These are phyloP conservation scores for Ecliptopera silaceata DNA, from an alignment of 2,888 invertebrate species.

Conservation along the genomic window DNA sequence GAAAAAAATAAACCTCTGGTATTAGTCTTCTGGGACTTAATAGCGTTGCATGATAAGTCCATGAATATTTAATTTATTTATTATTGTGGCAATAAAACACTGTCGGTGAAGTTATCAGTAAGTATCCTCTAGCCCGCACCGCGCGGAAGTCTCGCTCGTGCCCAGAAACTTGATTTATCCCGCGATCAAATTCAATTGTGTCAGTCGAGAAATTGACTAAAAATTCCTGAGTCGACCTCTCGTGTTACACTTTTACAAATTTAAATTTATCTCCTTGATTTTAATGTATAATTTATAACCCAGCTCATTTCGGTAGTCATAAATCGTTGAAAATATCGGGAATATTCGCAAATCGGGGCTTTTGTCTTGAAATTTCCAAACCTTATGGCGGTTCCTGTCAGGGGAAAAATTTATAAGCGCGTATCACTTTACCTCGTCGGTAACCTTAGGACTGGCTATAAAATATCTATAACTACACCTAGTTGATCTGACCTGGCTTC, in stretches of 20 bases:
- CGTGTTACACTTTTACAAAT: conserved; percentile 49
- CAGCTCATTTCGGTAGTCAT: conserved; percentile 20
- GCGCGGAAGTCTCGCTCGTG: conserved; percentile 65
- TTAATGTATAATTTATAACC: conserved; percentile 33
- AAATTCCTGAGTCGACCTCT: conserved; percentile 65
- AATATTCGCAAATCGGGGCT: conserved; percentile 12
- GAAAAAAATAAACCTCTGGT: too few species aligned
- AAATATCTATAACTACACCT: background rate
- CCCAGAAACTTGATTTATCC: conserved; percentile 73
- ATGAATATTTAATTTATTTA: too few species aligned
- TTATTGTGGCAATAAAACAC: background rate
- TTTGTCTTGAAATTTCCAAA: conserved; percentile 10
- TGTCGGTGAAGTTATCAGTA: background rate
- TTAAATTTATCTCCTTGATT: conserved; percentile 44
- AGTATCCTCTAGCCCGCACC: conserved; percentile 27
- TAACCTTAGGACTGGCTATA: background rate
- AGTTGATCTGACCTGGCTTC: too few species aligned
- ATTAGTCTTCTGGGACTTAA: too few species aligned
- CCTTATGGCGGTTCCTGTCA: conserved; percentile 5
- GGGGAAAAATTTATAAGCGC: background rate
- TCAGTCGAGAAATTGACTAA: conserved; percentile 75
- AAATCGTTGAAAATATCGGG: conserved; percentile 21
- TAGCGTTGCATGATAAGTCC: too few species aligned
- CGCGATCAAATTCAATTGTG: conserved; percentile 78
- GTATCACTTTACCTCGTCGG: background rate